A percentile compares a stretch with the other conserved stretches of the same genome.
Evolutionary conservation across 2,797 vertebrate species (phyloP).

Genomic region (Pelochelys cantorii): DNA sequence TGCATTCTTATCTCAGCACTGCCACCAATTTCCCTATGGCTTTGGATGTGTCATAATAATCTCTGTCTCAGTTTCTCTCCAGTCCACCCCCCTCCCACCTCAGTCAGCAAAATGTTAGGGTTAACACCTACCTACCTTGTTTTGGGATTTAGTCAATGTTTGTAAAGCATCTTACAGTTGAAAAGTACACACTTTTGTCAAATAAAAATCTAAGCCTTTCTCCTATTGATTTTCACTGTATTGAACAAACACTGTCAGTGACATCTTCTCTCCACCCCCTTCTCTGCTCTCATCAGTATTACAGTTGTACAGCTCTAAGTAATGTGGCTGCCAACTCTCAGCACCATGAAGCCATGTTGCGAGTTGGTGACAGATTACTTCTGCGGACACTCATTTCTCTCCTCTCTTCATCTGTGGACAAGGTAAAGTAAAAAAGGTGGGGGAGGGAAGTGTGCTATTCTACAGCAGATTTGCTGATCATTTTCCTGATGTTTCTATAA

Average conservation of each 20-base stretch:
- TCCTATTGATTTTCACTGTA: slow-evolving; percentile 7
- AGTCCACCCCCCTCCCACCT: too few relatives aligned
- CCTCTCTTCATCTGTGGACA: slow-evolving; percentile 83
- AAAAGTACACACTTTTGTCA: not conserved
- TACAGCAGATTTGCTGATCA: not conserved
- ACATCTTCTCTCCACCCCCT: not conserved
- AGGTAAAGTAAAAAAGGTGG: slow-evolving; percentile 73
- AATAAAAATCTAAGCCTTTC: not conserved
- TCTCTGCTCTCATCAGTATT: slow-evolving; percentile 76
- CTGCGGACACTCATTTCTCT: slow-evolving; percentile 83
- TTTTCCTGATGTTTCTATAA: not conserved
- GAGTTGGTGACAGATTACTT: slow-evolving; percentile 77
- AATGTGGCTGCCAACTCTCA: slow-evolving; percentile 78
- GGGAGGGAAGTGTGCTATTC: not conserved
- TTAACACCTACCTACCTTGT: not conserved
- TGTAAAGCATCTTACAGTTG: not conserved
- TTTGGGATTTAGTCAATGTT: not conserved
- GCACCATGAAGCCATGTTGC: slow-evolving; percentile 80
- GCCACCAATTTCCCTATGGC: not conserved
- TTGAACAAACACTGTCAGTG: not conserved
- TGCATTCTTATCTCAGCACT: not conserved
- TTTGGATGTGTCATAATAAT: not conserved
- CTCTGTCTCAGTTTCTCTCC: not conserved
- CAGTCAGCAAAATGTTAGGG: not conserved
- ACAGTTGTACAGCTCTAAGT: slow-evolving; percentile 86